Evolutionary conservation across 2,888 invertebrate genomes (phyloP).

Genomic region (Zeuzera pyrina): DNA sequence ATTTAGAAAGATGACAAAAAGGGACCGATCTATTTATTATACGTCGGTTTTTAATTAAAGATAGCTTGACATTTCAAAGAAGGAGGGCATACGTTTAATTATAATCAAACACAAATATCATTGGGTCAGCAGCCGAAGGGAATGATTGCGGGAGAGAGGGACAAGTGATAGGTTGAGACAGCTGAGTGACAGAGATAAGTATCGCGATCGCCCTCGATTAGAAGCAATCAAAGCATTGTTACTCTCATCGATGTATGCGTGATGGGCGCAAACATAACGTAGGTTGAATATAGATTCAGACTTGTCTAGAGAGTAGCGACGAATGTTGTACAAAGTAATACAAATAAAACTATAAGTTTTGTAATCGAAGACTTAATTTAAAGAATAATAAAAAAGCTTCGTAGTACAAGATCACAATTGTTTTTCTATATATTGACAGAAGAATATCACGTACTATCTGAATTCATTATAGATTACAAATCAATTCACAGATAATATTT

Average conservation of each 20-base stretch:
- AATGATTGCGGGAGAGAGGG: constrained; percentile 43
- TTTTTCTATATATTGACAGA: too few relatives aligned
- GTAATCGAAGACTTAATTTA: too few relatives aligned
- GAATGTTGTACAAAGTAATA: constrained; percentile 35
- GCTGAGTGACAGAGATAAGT: constrained; percentile 49
- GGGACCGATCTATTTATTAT: constrained; percentile 53
- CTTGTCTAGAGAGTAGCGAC: too few relatives aligned
- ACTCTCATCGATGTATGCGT: constrained; percentile 36
- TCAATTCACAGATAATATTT: too few relatives aligned
- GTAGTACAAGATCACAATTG: too few relatives aligned
- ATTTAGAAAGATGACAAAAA: constrained; percentile 33
- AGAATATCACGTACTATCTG: too few relatives aligned
- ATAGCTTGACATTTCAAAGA: constrained; percentile 70
- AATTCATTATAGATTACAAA: too few relatives aligned
- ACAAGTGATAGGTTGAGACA: constrained; percentile 12
- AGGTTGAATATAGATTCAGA: too few relatives aligned
- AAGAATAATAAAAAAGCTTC: too few relatives aligned
- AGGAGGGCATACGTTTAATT: constrained; percentile 68
- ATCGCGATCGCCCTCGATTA: constrained; percentile 58
- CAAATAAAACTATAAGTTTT: too few relatives aligned
- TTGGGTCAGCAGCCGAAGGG: constrained; percentile 58
- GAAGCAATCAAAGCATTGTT: constrained; percentile 57
- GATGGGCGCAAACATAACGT: constrained; percentile 36
- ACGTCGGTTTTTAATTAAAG: constrained; percentile 58
- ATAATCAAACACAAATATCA: constrained; percentile 71